phyloP scores from a whole-genome alignment of 2,888 invertebrate genomes.

The Morinoia aosen region DNA sequence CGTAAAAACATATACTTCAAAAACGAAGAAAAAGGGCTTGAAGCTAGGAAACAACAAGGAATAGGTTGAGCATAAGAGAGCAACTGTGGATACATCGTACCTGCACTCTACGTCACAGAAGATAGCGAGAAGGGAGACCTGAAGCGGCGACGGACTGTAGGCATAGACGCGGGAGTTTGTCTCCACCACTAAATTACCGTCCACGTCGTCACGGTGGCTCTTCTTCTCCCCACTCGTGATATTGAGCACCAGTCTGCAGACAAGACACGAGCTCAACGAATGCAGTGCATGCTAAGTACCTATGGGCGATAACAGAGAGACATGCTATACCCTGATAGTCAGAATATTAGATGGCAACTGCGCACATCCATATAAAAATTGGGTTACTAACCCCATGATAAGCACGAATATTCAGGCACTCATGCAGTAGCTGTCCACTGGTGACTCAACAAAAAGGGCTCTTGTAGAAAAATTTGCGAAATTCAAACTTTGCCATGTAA shows the following conservation, averaged over 20 bases:
- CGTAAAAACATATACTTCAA: too few relatives aligned
- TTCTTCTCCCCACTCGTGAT: conserved; percentile 77
- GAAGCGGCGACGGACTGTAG: conserved; percentile 90
- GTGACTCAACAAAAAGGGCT: neutral
- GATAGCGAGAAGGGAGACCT: conserved; percentile 91
- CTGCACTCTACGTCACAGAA: conserved; percentile 94
- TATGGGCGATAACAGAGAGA: neutral
- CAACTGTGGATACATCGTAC: conserved; percentile 71
- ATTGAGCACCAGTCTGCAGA: conserved; percentile 91
- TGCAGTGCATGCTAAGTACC: conserved; percentile 76
- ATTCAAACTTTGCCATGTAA: neutral
- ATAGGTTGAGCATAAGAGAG: too few relatives aligned
- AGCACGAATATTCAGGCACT: neutral
- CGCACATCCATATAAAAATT: neutral
- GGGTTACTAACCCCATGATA: neutral
- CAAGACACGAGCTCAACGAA: conserved; percentile 80
- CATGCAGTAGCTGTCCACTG: neutral
- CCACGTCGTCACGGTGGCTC: conserved; percentile 57
- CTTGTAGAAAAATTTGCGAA: neutral
- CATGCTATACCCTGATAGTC: neutral
- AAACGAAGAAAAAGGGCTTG: too few relatives aligned
- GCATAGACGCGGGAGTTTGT: conserved; percentile 97
- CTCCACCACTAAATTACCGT: conserved; percentile 92
- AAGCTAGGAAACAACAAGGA: too few relatives aligned
- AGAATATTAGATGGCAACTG: neutral